Base-by-base conservation (phyloP, 1,140 invertebrate species). In the Drosophila quadrilineata region DNA sequence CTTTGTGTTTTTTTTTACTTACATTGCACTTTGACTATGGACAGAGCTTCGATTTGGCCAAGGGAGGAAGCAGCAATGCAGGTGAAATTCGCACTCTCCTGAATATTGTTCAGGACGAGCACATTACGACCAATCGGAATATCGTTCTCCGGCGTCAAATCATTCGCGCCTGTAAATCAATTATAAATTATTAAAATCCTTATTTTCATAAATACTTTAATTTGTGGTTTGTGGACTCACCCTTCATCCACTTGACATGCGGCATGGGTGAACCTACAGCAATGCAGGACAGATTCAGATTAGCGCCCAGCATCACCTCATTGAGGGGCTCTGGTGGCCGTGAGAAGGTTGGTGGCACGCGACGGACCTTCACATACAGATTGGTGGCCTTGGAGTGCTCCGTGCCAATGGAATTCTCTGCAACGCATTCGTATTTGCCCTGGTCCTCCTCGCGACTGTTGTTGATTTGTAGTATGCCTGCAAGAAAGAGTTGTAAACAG, bases 191-290 rank as follows among this genome's bases (percentile, higher is more conserved):
- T 35, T 17, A 9, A 10, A 26, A 45, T 1, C 6, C 1, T 31
- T 16, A 16, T 46, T 1, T 29, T 3, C 8, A 9, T 35, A 10
- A 1, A 5, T 3, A 8, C 3, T 21, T 21, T 19, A 12, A 6
- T 21, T 9, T n/a, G n/a, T 48, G 19, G 2, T 9, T 6, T 19
- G n/a, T 16, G 26, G 9, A 38, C 24, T 52, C 80, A 87, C 95
- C 97, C 90, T 96, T 96, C 56, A 95, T 93, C 98, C 98, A 99
- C 90, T 97, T 98, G 40, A 99, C 97, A 75, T 94, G 95, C 0
- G 98, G 98, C 97, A 99, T 98, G 0, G 98, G 98, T 0, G 98
- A 97, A 0, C 98, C 98, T 4, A 97, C 95, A 9, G 98, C 98
- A 8, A 99, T 97, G 89, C 98, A 99, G 31, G 97, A 98, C 38